Evolutionary conservation across 2,888 invertebrate species (phyloP), one percentile per base, ranked within the genome.

Genomic region (Pyrochroa serraticornis): DNA sequence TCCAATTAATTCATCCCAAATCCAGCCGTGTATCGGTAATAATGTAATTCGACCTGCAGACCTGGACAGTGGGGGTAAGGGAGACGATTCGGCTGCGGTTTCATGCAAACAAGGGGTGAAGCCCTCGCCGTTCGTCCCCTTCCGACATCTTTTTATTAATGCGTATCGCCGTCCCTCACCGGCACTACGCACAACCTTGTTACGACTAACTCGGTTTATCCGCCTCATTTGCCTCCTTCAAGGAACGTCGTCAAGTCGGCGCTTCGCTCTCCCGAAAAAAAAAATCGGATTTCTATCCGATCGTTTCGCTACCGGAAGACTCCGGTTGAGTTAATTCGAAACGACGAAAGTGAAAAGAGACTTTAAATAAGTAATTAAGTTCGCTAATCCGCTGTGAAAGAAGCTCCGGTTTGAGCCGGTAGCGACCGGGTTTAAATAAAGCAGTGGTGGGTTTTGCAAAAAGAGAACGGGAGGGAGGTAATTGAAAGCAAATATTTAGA

Each of bases 51-150:
- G 36, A 52, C 36, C 33, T 37, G 31, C 31, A 9, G 44, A 14
- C 8, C 35, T 45, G 46, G 34, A 35, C 46, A 44, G 37, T 34
- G 33, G 33, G 31, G 35, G 39, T 39, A 48, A 47, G 37, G 47
- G 12, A 12, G 36, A 47, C 41, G 54, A 34, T 42, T 38, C 33
- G 41, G 9, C 63, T 70, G 73, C 61, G 73, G 73, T 73, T 71
- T 66, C 70, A 71, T 71, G 70, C 71, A 72, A 73, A 71, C 71
- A 73, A 72, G 70, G 73, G 73, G 71, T 50, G 54, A 31, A 50
- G 42, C 52, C 60, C 63, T 56, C 60, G 35, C 45, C 52, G 52
- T 50, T 48, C 54, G 56, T 45, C 58, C 41, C 50, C 49, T 47
- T 62, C 49, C 60, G 63, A 62, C 58, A 61, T 64, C 66, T 70